Evolutionary conservation across 2,888 invertebrate species (phyloP).

Genomic region (Limenitis camilla): DNA sequence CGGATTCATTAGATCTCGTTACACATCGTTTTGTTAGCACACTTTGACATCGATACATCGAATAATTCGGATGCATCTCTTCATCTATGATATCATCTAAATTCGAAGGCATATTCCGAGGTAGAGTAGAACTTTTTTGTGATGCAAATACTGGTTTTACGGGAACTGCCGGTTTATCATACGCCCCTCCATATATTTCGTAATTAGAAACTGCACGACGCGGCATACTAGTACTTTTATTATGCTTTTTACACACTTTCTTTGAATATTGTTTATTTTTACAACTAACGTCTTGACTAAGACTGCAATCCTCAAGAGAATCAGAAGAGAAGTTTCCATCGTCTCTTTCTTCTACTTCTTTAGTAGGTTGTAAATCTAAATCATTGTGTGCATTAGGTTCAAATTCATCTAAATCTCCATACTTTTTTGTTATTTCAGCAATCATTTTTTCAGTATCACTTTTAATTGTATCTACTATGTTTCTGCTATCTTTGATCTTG

Average conservation of each 20-base stretch:
- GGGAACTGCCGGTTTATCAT: slow-evolving; percentile 57
- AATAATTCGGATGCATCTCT: slow-evolving; percentile 53
- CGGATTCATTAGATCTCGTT: slow-evolving; percentile 74
- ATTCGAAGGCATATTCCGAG: slow-evolving; percentile 70
- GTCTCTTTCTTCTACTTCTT: slow-evolving; percentile 61
- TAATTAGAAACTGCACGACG: slow-evolving; percentile 85
- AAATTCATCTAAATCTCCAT: slow-evolving; percentile 75
- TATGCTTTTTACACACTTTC: slow-evolving; percentile 70
- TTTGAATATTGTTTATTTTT: slow-evolving; percentile 70
- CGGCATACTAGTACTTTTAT: slow-evolving; percentile 66
- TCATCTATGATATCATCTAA: slow-evolving; percentile 71
- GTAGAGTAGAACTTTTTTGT: slow-evolving; percentile 66
- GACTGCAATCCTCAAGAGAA: slow-evolving; percentile 82
- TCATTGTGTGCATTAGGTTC: slow-evolving; percentile 46
- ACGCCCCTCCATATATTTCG: slow-evolving; percentile 76
- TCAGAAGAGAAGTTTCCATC: slow-evolving; percentile 86
- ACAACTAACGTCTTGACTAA: slow-evolving; percentile 70
- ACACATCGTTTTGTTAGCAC: slow-evolving; percentile 72
- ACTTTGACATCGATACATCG: slow-evolving; percentile 67
- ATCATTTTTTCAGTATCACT: slow-evolving; percentile 79
- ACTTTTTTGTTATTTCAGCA: slow-evolving; percentile 77
- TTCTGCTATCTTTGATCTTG: slow-evolving; percentile 60
- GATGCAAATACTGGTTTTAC: slow-evolving; percentile 53
- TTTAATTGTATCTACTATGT: slow-evolving; percentile 76
- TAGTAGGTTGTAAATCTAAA: slow-evolving; percentile 58